A percentile compares a stretch with the other conserved stretches of the same genome.
phyloP scores from a whole-genome alignment of 23 tunicate genomes.

The Halocynthia aurantium region DNA sequence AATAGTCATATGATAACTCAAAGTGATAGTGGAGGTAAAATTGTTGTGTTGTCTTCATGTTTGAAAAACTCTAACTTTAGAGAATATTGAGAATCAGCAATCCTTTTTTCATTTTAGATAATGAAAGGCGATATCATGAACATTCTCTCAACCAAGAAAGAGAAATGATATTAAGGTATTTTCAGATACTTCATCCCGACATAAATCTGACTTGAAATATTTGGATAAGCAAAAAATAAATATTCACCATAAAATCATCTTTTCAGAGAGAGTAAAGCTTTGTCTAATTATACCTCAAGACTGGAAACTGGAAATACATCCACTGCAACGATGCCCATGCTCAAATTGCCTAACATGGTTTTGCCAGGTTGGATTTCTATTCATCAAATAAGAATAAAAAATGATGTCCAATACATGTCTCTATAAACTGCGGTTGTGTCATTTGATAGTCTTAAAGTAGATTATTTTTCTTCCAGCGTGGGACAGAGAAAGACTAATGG shows the following conservation, averaged over 20 bases:
- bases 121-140: constrained; percentile 6
- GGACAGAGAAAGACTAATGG: constrained; percentile 24
- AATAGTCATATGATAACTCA: background rate
- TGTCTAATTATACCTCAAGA: constrained; percentile 21
- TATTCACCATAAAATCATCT: background rate
- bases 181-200: background rate
- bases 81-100: background rate
- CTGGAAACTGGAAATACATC: constrained; percentile 4
- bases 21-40: constrained; percentile 3
- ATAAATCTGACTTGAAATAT: background rate
- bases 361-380: constrained; percentile 8
- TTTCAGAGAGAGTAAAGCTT: constrained; percentile 14
- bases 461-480: constrained; percentile 2
- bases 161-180: constrained; percentile 22
- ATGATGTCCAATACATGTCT: no score
- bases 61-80: background rate
- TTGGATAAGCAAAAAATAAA: background rate
- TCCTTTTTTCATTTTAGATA: background rate
- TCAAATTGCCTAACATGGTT: constrained; percentile 2
- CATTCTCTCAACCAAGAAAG: constrained; percentile 20
- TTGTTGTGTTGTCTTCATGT: background rate
- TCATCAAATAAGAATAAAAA: no score
- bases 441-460: background rate
- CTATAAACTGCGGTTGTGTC: no score
- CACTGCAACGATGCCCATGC: constrained; percentile 6